These are phyloP conservation scores for Heliconius eleuchia DNA, from an alignment of 1,140 invertebrate genomes.

Conservation along the genomic window DNA sequence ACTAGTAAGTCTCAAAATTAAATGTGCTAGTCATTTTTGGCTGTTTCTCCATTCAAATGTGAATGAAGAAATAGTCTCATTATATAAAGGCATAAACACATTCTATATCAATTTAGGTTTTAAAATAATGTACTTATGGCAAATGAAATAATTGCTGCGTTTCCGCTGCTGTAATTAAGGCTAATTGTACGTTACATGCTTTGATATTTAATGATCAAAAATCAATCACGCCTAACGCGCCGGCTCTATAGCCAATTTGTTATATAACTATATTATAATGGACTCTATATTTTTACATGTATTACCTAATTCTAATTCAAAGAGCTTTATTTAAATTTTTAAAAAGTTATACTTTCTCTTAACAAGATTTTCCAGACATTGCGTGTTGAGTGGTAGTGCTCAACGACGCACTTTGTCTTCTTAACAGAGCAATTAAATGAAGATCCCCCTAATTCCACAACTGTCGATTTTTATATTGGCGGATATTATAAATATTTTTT, in stretches of 20 bases:
- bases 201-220: constrained; percentile 14
- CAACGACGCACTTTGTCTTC: too few relatives aligned
- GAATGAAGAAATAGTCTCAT: neutral
- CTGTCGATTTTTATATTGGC: too few relatives aligned
- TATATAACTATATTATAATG: constrained; percentile 12
- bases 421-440: too few relatives aligned
- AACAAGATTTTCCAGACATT: too few relatives aligned
- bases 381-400: too few relatives aligned
- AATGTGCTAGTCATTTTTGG: too few relatives aligned
- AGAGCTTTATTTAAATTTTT: neutral
- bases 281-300: neutral
- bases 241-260: neutral
- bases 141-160: constrained; percentile 23
- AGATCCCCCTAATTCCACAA: too few relatives aligned
- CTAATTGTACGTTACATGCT: constrained; percentile 18
- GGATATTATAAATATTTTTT: too few relatives aligned
- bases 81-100: neutral
- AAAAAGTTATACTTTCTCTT: neutral
- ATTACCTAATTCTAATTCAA: constrained; percentile 2
- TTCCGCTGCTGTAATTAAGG: constrained; percentile 24
- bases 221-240: constrained; percentile 9
- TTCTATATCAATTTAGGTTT: neutral
- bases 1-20: too few relatives aligned
- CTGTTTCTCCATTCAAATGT: too few relatives aligned
- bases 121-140: constrained; percentile 1